Conservation (phyloP, 1,140 invertebrate species). For the Teleogryllus occipitalis region DNA sequence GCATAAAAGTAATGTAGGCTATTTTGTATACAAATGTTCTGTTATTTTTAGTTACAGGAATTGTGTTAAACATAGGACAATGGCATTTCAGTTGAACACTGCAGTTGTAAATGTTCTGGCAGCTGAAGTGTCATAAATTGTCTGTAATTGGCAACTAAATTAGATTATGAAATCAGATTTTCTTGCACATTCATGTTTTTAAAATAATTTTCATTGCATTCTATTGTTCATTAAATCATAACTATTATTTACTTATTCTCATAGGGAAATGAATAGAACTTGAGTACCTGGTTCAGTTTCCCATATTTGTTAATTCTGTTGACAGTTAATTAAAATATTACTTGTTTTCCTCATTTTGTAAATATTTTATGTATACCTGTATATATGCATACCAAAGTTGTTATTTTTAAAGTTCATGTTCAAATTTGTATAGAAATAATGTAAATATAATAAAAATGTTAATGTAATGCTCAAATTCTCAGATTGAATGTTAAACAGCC, state of each 20-base stretch:
- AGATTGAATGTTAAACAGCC: neutral
- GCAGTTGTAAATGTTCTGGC: too few relatives aligned
- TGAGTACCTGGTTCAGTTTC: too few relatives aligned
- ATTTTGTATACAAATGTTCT: too few relatives aligned
- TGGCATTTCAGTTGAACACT: too few relatives aligned
- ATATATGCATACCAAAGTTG: conserved; percentile 1
- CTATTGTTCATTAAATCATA: neutral
- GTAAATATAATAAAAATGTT: neutral
- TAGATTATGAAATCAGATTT: neutral
- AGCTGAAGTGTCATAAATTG: too few relatives aligned
- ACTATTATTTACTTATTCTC: neutral
- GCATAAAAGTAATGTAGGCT: too few relatives aligned
- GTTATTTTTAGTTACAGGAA: too few relatives aligned
- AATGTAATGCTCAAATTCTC: neutral
- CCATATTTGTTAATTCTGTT: neutral
- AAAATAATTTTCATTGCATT: neutral
- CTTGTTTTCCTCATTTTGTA: neutral
- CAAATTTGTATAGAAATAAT: neutral
- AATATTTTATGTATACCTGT: neutral
- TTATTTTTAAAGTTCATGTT: neutral
- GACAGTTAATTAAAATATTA: neutral
- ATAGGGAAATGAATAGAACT: too few relatives aligned
- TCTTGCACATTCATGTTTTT: neutral
- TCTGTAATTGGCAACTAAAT: neutral
- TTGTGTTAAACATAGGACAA: too few relatives aligned